Evolutionary conservation across 2,888 invertebrate species (phyloP).

Genomic region (Diaphora mendica): DNA sequence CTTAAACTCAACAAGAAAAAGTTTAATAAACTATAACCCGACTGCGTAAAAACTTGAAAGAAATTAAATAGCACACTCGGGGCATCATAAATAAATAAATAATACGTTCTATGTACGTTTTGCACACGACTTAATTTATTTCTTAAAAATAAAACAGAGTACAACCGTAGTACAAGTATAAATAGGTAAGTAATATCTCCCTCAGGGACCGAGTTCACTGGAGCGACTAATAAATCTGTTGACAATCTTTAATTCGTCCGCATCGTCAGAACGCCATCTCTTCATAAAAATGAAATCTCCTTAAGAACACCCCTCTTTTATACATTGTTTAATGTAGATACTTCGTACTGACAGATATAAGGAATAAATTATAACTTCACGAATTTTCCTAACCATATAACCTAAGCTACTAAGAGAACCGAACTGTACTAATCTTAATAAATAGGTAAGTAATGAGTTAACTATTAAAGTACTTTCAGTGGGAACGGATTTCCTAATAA

Average conservation of each 20-base stretch:
- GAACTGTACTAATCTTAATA: not conserved
- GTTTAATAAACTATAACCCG: no score
- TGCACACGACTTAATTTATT: slow-evolving; percentile 22
- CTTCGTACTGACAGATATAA: slow-evolving; percentile 34
- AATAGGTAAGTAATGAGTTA: not conserved
- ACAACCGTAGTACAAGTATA: slow-evolving; percentile 48
- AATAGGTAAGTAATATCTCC: slow-evolving; percentile 65
- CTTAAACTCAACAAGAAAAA: no score
- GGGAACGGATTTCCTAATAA: not conserved
- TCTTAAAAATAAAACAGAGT: slow-evolving; percentile 30
- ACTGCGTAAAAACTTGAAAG: no score
- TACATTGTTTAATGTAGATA: slow-evolving; percentile 49
- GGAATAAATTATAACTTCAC: slow-evolving; percentile 26
- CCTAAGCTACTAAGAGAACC: not conserved
- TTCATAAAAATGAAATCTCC: slow-evolving; percentile 69
- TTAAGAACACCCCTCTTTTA: slow-evolving; percentile 58
- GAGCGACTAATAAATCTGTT: slow-evolving; percentile 85
- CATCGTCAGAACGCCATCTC: slow-evolving; percentile 65
- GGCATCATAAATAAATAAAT: no score
- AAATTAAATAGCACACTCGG: no score
- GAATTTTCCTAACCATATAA: not conserved
- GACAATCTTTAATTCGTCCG: slow-evolving; percentile 84
- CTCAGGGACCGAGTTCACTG: slow-evolving; percentile 73
- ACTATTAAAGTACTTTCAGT: not conserved
- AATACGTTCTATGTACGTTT: not conserved